Base-by-base conservation (phyloP, 64 coral and sea anemone genomes). In the Montipora sp. region DNA sequence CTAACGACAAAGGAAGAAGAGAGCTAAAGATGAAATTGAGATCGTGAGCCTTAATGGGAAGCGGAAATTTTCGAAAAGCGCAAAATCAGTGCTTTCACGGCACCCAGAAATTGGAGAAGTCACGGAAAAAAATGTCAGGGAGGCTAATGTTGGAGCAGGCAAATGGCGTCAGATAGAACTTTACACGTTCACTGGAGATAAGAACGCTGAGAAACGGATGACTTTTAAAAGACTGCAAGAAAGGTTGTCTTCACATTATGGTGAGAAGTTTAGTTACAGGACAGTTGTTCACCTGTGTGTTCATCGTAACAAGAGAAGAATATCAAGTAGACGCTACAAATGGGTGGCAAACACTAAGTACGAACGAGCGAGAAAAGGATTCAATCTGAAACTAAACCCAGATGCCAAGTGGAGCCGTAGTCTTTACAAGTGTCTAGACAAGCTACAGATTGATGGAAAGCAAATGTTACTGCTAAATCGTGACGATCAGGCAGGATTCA, bases 161-260 rank as follows among this genome's bases (percentile, higher is more conserved):
- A 89, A 81, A 16, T 94, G 92, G 85, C 85, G 85, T 9, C 15
- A 77, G 78, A 89, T 77, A 81, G 78, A 86, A 2, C 53, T 94
- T 19, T 94, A 94, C 22, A 94, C 92, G 46, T 89, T 94, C 70
- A n/a, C 85, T 75, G 92, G 92, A 5, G 84, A 93, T 80, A 51
- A 50, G 6, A 93, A 93, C 9, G 89, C 75, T 70, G 67, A 80
- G 21, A 93, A 93, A 75, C 11, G 85, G 20, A 80, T 89, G 63
- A 89, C 66, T 14, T 89, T 93, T 58, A 89, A 70, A 16, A 93
- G 80, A 60, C 60, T 93, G 4, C 84, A 81, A 60, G 85, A 60
- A 81, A 50, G 88, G 24, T 51, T 89, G 51, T 73, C 48, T 74
- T 19, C 21, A 4, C 65, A 89, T 55, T 93, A 93, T 47, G 51